Base-by-base conservation (phyloP, 2,113 vertebrate species). In the Carlito syrichta region DNA sequence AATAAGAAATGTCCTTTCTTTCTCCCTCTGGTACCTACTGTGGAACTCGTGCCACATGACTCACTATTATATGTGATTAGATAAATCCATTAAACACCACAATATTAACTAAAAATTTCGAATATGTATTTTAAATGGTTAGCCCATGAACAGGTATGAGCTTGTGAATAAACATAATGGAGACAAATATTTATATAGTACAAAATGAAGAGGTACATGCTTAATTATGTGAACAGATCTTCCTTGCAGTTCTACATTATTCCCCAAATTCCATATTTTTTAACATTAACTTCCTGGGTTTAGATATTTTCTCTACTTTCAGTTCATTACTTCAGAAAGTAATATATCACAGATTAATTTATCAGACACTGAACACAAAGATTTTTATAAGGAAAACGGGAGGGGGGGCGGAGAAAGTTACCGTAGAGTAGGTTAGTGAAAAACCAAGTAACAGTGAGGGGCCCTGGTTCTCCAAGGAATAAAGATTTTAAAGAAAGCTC, bases 331-430 rank as follows among this genome's bases (percentile, higher is more conserved):
- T 71, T 66, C 45, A 91, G 25, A 86, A 92, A 11, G 10, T 81
- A 92, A 94, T 32, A 6, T n/a, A 83, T 30, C 38, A 54, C 6
- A 78, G 62, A 71, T 89, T 92, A 95, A 93, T 77, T 90, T 81
- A 87, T 48, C 69, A 81, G 38, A 85, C 54, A 68, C 6, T 90
- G 50, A 77, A 97, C 91, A 94, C 35, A 79, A 88, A 88, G 43
- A 84, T 35, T 92, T 66, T 89, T 86, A 91, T 5, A 71, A 45
- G n/a, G 14, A 30, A 84, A 48, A 71, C 23, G 23, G 25, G 54
- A n/a, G n/a, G 20, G 12, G 19, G 50, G 54, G 40, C 66, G 88
- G 25, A 86, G 43, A n/a, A 13, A 40, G 92, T 56, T 77, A 76
- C 27, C 62, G 81, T 25, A 73, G 17, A 78, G 20, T 35, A 86